Evolutionary conservation across 2,113 vertebrate species (phyloP).

Genomic region (Anseranas semipalmata): DNA sequence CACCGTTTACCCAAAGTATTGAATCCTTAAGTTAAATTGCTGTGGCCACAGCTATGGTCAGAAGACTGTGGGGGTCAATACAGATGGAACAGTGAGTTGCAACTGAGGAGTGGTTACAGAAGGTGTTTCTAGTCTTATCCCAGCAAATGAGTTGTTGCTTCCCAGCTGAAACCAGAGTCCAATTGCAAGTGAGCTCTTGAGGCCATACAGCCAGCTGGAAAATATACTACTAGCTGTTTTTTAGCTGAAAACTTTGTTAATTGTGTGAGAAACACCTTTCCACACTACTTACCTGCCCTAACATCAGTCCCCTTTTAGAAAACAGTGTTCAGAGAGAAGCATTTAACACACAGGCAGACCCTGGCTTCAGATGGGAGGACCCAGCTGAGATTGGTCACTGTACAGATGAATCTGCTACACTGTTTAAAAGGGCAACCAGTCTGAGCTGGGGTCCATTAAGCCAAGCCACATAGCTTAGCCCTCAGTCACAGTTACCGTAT

Average conservation of each 20-base stretch:
- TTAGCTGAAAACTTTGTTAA: neutral
- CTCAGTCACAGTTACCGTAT: neutral
- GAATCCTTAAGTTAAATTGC: neutral
- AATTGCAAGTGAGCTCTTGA: neutral
- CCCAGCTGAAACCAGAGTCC: neutral
- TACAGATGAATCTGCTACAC: neutral
- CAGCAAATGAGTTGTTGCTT: neutral
- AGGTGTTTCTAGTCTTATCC: neutral
- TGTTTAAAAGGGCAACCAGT: neutral
- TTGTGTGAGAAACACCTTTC: neutral
- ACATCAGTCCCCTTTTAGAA: neutral
- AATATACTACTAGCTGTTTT: neutral
- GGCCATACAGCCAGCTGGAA: neutral
- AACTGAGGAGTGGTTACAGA: neutral
- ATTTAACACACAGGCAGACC: neutral
- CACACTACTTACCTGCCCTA: fast-evolving
- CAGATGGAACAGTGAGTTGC: neutral
- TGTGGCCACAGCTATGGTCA: neutral
- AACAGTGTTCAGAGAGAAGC: neutral
- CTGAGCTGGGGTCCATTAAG: neutral
- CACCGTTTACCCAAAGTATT: neutral
- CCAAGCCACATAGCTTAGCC: neutral
- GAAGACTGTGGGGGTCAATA: neutral
- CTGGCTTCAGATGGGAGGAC: neutral
- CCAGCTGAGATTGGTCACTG: neutral